Percentiles rank a stretch among this genome's conserved stretches.
Conservation (phyloP, 2,797 vertebrate species). For the Rhynchonycteris naso region DNA sequence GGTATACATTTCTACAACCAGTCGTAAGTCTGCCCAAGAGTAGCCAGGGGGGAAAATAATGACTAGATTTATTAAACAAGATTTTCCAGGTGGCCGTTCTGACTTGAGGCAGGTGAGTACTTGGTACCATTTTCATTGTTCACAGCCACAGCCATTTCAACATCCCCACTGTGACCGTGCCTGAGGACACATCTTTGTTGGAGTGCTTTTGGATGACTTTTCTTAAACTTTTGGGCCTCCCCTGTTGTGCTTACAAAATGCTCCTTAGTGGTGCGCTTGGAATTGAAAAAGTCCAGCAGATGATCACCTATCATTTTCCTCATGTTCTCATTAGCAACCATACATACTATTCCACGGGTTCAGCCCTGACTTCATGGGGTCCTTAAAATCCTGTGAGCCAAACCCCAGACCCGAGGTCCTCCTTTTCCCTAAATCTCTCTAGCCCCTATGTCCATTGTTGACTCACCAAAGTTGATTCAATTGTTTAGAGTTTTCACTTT, state of each 20-base stretch:
- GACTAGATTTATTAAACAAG: slow-evolving; percentile 71
- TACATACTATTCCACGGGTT: neutral
- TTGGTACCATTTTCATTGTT: slow-evolving; percentile 55
- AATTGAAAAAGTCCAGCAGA: neutral
- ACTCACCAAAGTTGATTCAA: neutral
- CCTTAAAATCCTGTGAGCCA: neutral
- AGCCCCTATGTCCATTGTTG: neutral
- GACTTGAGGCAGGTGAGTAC: slow-evolving; percentile 4
- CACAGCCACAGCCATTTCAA: slow-evolving; percentile 54
- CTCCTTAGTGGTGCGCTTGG: neutral
- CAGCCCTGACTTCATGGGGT: neutral
- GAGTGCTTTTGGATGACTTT: slow-evolving; percentile 3
- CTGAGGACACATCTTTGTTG: neutral
- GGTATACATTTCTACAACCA: slow-evolving; percentile 53
- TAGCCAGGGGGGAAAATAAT: slow-evolving; percentile 46
- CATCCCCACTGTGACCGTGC: neutral
- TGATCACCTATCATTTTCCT: neutral
- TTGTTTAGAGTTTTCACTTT: neutral
- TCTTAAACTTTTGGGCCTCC: neutral
- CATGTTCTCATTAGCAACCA: neutral
- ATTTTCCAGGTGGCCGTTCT: slow-evolving; percentile 66
- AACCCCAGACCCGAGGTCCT: neutral
- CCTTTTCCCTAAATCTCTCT: neutral
- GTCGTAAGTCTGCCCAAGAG: slow-evolving; percentile 40
- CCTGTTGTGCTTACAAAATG: neutral